phyloP scores from a whole-genome alignment of 2,888 invertebrate genomes.

The Ganaspis brasiliensis region DNA sequence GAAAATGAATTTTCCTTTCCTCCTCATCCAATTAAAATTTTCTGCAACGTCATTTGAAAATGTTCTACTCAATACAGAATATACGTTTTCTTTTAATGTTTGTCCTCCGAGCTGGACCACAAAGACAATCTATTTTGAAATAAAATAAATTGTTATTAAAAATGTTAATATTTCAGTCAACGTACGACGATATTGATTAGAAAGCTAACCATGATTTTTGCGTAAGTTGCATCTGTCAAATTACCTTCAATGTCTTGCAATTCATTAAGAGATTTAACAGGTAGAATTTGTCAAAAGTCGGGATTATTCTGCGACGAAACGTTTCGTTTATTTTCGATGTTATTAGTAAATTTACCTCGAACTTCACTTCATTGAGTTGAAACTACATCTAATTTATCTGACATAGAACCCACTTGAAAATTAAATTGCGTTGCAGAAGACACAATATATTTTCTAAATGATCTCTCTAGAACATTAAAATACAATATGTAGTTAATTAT shows the following conservation, averaged over 20 bases:
- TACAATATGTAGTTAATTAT: not conserved
- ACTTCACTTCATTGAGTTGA: not conserved
- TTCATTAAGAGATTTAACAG: not conserved
- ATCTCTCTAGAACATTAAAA: not conserved
- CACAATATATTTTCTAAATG: slow-evolving; percentile 11
- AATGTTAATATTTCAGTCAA: too few relatives aligned
- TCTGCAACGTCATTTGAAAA: not conserved
- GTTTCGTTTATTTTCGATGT: not conserved
- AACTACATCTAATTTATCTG: not conserved
- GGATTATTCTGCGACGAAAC: not conserved
- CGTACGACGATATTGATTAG: too few relatives aligned
- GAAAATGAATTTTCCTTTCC: not conserved
- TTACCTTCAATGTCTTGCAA: not conserved
- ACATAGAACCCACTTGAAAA: not conserved
- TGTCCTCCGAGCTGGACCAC: not conserved
- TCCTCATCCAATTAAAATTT: not conserved
- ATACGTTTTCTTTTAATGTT: not conserved
- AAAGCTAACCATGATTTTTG: not conserved
- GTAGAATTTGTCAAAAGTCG: not conserved
- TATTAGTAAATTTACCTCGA: too few relatives aligned
- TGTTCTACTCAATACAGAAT: not conserved
- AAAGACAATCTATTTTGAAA: too few relatives aligned
- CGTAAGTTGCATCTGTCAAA: not conserved
- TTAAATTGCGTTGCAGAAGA: not conserved
- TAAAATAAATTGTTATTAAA: too few relatives aligned